phyloP scores from a whole-genome alignment of 2,113 vertebrate species.

The Ia io region DNA sequence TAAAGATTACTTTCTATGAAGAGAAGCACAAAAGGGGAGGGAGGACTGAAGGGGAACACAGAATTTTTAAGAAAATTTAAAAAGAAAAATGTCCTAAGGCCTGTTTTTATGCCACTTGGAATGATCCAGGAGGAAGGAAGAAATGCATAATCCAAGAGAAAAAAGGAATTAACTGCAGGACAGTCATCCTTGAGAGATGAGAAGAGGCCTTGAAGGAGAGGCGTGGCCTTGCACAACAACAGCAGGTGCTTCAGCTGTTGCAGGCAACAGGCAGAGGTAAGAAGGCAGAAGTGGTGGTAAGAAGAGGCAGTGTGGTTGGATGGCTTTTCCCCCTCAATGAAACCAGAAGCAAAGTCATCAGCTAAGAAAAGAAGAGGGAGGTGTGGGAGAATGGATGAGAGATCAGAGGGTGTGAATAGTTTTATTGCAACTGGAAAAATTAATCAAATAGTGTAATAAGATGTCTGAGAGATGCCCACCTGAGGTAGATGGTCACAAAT shows the following conservation, averaged over 20 bases:
- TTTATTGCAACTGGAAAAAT: not conserved
- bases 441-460: not conserved
- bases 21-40: too few relatives aligned
- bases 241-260: rapidly evolving
- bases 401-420: not conserved
- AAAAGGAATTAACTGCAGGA: not conserved
- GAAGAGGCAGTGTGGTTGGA: not conserved
- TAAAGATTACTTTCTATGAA: not conserved
- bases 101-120: not conserved
- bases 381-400: not conserved
- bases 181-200: not conserved
- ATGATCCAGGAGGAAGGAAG: not conserved
- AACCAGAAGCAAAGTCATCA: not conserved
- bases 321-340: not conserved
- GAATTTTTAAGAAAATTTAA: not conserved
- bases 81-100: not conserved
- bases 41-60: rapidly evolving
- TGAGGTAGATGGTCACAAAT: rapidly evolving
- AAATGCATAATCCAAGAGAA: not conserved
- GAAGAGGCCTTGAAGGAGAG: rapidly evolving
- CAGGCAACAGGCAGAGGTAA: not conserved
- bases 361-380: not conserved
- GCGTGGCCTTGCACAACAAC: not conserved
- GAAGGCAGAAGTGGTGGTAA: rapidly evolving
- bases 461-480: not conserved